Evolutionary conservation across 2,888 invertebrate genomes (phyloP).

Genomic region (Eupithecia subfuscata): DNA sequence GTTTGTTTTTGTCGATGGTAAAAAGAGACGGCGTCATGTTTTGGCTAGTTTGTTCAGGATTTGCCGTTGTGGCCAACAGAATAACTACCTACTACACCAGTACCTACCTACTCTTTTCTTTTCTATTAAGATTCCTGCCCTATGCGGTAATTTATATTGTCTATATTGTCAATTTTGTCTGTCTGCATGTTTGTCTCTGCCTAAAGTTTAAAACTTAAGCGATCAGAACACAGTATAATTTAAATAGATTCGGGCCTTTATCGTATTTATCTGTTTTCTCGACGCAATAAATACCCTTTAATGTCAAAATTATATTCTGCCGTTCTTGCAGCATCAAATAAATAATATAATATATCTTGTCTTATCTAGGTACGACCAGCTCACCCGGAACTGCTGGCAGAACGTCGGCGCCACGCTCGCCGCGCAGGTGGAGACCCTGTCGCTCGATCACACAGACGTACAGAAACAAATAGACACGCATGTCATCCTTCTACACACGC

Average conservation of each 20-base stretch:
- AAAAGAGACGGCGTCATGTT: too few relatives aligned
- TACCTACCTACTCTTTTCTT: too few relatives aligned
- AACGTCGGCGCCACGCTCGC: conserved; percentile 63
- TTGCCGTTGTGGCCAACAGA: too few relatives aligned
- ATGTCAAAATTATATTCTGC: not conserved
- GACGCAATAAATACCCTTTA: not conserved
- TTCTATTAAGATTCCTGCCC: too few relatives aligned
- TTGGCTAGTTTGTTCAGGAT: too few relatives aligned
- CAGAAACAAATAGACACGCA: conserved; percentile 73
- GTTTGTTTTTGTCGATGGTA: too few relatives aligned
- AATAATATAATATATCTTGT: not conserved
- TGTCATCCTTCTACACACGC: conserved; percentile 58
- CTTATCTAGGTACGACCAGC: conserved; percentile 54
- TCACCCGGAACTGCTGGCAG: conserved; percentile 72
- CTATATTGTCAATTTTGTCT: too few relatives aligned
- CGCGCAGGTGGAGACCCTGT: conserved; percentile 66
- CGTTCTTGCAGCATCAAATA: not conserved
- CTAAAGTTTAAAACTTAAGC: too few relatives aligned
- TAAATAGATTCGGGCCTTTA: not conserved
- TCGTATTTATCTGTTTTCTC: not conserved
- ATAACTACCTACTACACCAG: too few relatives aligned
- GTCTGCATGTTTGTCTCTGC: too few relatives aligned
- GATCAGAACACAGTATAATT: not conserved
- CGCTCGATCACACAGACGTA: conserved; percentile 66
- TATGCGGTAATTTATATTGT: too few relatives aligned